Base-by-base conservation (phyloP, 2,888 invertebrate species). In the Thera britannica region DNA sequence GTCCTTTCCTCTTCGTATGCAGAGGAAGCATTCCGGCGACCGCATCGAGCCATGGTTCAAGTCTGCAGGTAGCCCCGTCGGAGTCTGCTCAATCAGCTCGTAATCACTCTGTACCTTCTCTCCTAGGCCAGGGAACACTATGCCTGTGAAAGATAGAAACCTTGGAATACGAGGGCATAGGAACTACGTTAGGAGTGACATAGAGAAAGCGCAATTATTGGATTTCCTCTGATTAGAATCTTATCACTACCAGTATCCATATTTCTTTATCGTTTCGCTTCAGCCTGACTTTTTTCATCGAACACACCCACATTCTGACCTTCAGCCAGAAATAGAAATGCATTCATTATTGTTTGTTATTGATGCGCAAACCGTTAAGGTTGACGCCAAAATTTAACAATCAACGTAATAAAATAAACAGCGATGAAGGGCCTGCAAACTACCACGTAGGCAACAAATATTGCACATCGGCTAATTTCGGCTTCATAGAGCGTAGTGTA, bases 41-140 rank as follows among this genome's bases (percentile, higher is more conserved):
- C 99, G 95, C 82, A 99, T 95, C 77, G 98, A 99, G 46, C 99
- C 99, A 95, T 99, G 98, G 90, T 99, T 99, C 72, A 99, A 94
- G 90, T 99, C 98, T 0, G 99, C 99, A 35, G 96, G 96, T 76
- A 98, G 94, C 0, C 99, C 97, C 59, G 97, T 95, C 51, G 98
- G 98, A 2, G 99, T 99, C 62, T 95, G 89, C 75, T 97, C 97
- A 58, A 96, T 81, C 52, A 97, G 90, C 73, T 96, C 96, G 86
- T 95, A 98, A 35, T 96, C 98, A 72, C 95, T 95, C 0, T 98
- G 98, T 64, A 97, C 95, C 44, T 94, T 95, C 91, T 99, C 99
- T 8, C 97, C 98, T 5, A 98, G 94, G 36, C 96, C 95, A 0
- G 98, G 98, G 88, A 99, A 99, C 82, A 93, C 80, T 56, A 93